A percentile compares a stretch with the other conserved stretches of the same genome.
Evolutionary conservation across 37 sponge, comb jelly and placozoan species (phyloP).

Genomic region (Crambe crambe): DNA sequence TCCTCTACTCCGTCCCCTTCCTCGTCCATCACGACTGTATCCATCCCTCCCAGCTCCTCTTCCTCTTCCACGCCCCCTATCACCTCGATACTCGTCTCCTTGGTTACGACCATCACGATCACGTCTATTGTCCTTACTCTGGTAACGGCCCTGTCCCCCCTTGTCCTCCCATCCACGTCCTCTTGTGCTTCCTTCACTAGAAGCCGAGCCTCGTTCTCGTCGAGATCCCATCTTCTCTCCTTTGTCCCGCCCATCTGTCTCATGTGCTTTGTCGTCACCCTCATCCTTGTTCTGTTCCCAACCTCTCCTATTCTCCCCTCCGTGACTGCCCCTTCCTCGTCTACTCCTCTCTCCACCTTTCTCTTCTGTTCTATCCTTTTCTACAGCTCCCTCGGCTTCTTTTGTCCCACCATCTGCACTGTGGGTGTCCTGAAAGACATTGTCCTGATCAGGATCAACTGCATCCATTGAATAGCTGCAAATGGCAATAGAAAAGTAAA

Average conservation of each 20-base stretch:
- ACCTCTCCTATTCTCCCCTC: background rate
- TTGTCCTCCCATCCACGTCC: background rate
- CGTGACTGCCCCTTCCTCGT: slow-evolving; percentile 12
- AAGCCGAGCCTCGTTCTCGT: background rate
- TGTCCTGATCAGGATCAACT: background rate
- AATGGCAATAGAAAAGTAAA: no score
- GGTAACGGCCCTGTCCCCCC: background rate
- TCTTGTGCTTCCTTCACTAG: background rate
- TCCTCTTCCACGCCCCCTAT: background rate
- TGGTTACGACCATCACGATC: background rate
- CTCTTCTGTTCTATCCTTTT: background rate
- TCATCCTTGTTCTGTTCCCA: no score
- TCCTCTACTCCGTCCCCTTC: background rate
- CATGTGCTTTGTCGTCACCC: background rate
- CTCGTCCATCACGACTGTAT: background rate
- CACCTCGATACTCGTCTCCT: background rate
- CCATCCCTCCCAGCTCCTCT: background rate
- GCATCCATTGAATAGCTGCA: no score
- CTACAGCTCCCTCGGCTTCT: no score
- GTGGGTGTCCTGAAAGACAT: background rate
- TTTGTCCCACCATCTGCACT: no score
- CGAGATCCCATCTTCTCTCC: background rate
- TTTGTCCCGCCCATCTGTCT: background rate
- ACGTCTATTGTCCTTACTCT: background rate
- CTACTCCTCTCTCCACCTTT: slow-evolving; percentile 7